These are phyloP conservation scores for Leptocoma aspasia DNA, from an alignment of 2,113 vertebrate species.

Conservation along the genomic window DNA sequence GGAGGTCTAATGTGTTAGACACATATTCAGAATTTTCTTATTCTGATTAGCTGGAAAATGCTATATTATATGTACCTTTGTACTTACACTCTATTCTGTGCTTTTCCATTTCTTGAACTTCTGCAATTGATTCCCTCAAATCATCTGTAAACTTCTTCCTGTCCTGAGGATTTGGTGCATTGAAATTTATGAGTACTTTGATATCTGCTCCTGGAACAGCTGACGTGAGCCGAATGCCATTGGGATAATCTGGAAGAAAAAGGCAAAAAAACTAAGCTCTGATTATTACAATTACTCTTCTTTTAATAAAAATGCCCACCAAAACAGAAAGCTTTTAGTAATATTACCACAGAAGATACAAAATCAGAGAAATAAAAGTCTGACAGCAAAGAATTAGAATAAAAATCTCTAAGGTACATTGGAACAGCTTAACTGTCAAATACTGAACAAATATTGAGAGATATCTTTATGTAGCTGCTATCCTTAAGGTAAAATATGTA, in stretches of 20 bases:
- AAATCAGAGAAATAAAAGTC: background rate
- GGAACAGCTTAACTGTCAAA: background rate
- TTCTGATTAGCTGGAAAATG: background rate
- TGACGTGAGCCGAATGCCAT: conserved; percentile 92
- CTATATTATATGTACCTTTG: conserved; percentile 11
- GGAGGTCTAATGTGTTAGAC: background rate
- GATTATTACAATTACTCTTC: background rate
- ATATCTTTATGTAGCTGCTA: background rate
- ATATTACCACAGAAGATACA: background rate
- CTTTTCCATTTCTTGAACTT: conserved; percentile 99
- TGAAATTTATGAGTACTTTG: conserved; percentile 97
- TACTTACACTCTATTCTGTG: conserved; percentile 96
- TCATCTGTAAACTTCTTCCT: conserved; percentile 97
- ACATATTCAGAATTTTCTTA: background rate
- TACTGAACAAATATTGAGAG: background rate
- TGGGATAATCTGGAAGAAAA: conserved; percentile 86
- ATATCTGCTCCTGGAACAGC: conserved; percentile 92
- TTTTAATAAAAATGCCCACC: background rate
- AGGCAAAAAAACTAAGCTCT: background rate
- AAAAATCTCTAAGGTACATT: background rate
- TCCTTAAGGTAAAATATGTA: background rate
- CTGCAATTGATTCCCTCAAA: conserved; percentile 91
- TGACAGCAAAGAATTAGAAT: background rate
- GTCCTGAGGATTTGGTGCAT: conserved; percentile 97
- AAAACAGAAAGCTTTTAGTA: background rate